phyloP scores from a whole-genome alignment of 2,888 invertebrate species.

The Meganola albula region DNA sequence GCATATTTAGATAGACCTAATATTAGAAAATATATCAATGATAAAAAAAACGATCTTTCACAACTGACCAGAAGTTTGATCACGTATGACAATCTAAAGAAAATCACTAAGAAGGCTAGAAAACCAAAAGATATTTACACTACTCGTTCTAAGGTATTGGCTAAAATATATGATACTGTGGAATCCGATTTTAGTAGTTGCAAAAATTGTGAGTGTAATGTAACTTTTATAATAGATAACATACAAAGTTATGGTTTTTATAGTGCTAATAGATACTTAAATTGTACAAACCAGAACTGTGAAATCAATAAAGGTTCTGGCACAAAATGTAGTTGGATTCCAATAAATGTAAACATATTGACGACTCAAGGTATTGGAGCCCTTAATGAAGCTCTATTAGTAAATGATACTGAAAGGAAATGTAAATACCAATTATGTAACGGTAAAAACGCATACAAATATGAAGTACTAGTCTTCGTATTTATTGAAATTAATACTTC shows the following conservation, averaged over 20 bases:
- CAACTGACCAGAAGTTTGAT: slow-evolving; percentile 12
- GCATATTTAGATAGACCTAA: slow-evolving; percentile 13
- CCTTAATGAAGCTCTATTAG: slow-evolving; percentile 12
- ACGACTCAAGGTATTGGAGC: slow-evolving; percentile 12
- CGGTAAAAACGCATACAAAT: slow-evolving; percentile 12
- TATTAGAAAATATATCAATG: slow-evolving; percentile 9
- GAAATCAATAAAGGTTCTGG: slow-evolving; percentile 9
- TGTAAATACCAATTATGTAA: slow-evolving; percentile 13
- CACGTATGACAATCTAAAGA: slow-evolving; percentile 11
- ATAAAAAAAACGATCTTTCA: slow-evolving; percentile 12
- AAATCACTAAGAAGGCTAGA: slow-evolving; percentile 12
- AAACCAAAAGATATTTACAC: slow-evolving; percentile 13
- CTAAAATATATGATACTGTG: slow-evolving; percentile 12
- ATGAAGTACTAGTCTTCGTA: slow-evolving; percentile 10
- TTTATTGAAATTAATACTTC: slow-evolving; percentile 12
- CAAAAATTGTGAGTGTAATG: slow-evolving; percentile 15
- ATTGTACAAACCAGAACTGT: slow-evolving; percentile 12
- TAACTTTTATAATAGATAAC: slow-evolving; percentile 14
- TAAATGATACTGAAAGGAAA: slow-evolving; percentile 11
- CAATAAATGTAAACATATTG: slow-evolving; percentile 13
- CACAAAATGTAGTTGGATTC: slow-evolving; percentile 14
- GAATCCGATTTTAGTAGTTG: slow-evolving; percentile 12
- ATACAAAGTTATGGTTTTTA: slow-evolving; percentile 14
- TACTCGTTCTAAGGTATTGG: slow-evolving; percentile 11
- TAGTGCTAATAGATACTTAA: slow-evolving; percentile 11